Conservation (phyloP, 2,113 vertebrate species). For the Prionailurus bengalensis region DNA sequence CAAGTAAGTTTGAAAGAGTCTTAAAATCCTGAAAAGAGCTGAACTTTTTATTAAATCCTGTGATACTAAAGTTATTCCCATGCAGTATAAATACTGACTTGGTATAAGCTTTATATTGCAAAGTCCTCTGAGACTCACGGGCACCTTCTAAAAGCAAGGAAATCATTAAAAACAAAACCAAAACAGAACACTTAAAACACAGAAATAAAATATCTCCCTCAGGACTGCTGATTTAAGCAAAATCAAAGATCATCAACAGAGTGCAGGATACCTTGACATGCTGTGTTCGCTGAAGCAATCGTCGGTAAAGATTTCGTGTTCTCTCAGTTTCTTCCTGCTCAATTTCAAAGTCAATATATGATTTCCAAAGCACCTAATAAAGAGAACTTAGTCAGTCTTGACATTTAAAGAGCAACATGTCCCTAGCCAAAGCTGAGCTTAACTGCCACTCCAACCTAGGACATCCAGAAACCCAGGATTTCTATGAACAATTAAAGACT, state of each 20-base stretch:
- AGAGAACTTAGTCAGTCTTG: conserved; percentile 27
- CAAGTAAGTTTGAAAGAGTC: neutral
- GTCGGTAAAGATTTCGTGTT: conserved; percentile 95
- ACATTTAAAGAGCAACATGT: conserved; percentile 5
- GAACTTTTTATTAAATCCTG: neutral
- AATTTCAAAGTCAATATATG: conserved; percentile 99
- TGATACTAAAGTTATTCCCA: neutral
- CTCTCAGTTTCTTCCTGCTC: conserved; percentile 98
- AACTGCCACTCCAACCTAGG: neutral
- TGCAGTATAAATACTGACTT: neutral
- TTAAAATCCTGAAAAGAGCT: conserved; percentile 29
- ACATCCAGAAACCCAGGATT: neutral
- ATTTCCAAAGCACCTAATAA: conserved; percentile 98
- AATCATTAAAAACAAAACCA: neutral
- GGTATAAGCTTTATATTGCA: conserved; percentile 5
- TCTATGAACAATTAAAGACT: neutral
- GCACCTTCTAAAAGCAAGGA: conserved; percentile 39
- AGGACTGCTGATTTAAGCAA: neutral
- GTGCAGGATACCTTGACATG: conserved; percentile 94
- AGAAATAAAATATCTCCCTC: neutral
- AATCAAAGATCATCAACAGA: conserved; percentile 20
- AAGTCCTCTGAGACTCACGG: neutral
- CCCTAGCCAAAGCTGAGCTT: neutral
- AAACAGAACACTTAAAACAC: neutral
- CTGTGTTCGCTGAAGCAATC: conserved; percentile 96